Conservation (phyloP, 2,113 vertebrate genomes). For the Perognathus longimembris region DNA sequence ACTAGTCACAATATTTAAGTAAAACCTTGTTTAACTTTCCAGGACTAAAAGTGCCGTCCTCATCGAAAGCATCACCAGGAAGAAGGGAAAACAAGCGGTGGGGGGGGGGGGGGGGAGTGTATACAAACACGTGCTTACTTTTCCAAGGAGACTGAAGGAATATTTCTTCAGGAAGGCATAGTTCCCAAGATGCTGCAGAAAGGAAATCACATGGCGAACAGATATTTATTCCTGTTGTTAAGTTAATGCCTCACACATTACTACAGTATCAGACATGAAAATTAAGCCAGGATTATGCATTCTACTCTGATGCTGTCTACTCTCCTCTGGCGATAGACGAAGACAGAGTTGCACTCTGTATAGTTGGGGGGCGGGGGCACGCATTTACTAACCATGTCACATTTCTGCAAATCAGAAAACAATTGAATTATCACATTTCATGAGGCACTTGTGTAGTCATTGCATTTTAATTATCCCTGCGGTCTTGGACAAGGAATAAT, state of each 20-base stretch:
- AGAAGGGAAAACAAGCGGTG: conserved; percentile 29
- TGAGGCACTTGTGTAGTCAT: conserved; percentile 64
- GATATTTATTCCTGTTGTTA: conserved; percentile 66
- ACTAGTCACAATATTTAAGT: neutral
- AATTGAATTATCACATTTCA: conserved; percentile 78
- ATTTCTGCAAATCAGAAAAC: conserved; percentile 75
- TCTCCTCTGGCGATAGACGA: conserved; percentile 57
- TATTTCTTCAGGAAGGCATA: conserved; percentile 22
- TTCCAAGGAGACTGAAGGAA: conserved; percentile 46
- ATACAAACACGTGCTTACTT: conserved; percentile 52
- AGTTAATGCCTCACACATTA: conserved; percentile 64
- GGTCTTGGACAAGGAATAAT: conserved; percentile 29
- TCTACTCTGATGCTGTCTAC: conserved; percentile 48
- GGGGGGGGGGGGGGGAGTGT: neutral
- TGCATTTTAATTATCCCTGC: conserved; percentile 74
- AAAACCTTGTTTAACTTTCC: conserved; percentile 13
- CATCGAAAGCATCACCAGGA: conserved; percentile 52
- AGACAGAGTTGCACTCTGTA: conserved; percentile 54
- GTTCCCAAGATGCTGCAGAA: conserved; percentile 69
- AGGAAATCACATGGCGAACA: conserved; percentile 63
- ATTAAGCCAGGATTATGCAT: conserved; percentile 69
- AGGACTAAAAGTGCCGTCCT: conserved; percentile 46
- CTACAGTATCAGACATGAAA: conserved; percentile 68
- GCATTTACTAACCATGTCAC: conserved; percentile 57
- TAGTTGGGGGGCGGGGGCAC: conserved; percentile 57